These are phyloP conservation scores for Eriocheir sinensis DNA, from an alignment of 1,140 invertebrate species.

Conservation along the genomic window DNA sequence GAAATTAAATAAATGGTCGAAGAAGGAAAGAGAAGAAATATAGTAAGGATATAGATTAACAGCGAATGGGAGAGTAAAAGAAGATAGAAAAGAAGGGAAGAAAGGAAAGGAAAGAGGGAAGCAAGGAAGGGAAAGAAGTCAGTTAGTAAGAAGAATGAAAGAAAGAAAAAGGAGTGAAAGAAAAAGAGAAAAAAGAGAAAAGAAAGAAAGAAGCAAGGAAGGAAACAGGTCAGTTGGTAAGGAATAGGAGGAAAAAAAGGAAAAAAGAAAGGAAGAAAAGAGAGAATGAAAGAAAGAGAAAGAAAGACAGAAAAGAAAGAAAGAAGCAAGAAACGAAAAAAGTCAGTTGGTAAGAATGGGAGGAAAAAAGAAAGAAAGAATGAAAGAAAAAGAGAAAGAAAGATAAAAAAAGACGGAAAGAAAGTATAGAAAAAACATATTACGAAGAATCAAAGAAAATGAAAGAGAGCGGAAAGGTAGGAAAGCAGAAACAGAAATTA, in stretches of 20 bases:
- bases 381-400: constrained; percentile 1
- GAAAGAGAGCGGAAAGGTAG: too few species aligned
- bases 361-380: neutral
- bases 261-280: neutral
- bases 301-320: too few species aligned
- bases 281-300: neutral
- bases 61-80: neutral
- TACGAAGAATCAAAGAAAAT: too few species aligned
- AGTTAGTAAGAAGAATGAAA: neutral
- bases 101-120: constrained; percentile 29
- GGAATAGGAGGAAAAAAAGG: neutral
- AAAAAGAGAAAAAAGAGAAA: neutral
- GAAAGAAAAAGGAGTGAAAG: neutral
- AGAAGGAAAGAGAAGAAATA: neutral
- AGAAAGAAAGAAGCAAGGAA: too few species aligned
- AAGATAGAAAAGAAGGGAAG: neutral
- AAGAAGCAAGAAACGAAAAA: neutral
- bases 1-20: too few species aligned
- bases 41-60: too few species aligned
- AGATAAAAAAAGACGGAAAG: too few species aligned
- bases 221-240: neutral
- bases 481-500: too few species aligned
- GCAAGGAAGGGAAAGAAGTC: neutral
- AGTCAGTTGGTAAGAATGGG: neutral
- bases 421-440: too few species aligned